Conservation (phyloP, 1,140 invertebrate genomes). For the Epicauta chinensis region DNA sequence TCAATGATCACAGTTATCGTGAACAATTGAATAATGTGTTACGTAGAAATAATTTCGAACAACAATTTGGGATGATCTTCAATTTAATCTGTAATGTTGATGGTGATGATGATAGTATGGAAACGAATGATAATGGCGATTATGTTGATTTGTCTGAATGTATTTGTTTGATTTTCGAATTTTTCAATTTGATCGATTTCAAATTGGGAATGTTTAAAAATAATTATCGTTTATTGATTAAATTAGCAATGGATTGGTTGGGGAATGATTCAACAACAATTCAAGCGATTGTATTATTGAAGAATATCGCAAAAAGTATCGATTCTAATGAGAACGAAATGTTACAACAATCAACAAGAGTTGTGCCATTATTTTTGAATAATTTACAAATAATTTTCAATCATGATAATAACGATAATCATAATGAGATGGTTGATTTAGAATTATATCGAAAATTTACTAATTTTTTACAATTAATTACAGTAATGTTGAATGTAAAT, state of each 20-base stretch:
- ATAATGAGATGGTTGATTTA: conserved; percentile 18
- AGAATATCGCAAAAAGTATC: neutral
- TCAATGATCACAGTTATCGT: conserved; percentile 44
- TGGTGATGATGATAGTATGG: no score
- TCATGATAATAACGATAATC: conserved; percentile 9
- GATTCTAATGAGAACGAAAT: conserved; percentile 2
- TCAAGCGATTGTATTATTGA: conserved; percentile 32
- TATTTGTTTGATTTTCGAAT: conserved; percentile 46
- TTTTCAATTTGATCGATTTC: conserved; percentile 44
- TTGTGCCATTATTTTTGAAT: conserved; percentile 30
- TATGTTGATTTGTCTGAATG: conserved; percentile 42
- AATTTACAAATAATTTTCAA: neutral
- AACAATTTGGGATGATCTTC: conserved; percentile 22
- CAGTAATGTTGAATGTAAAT: conserved; percentile 42
- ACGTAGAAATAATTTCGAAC: conserved; percentile 18
- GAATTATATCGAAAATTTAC: conserved; percentile 22
- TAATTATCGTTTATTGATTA: conserved; percentile 40
- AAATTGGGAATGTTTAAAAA: no score
- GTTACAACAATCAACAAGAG: conserved; percentile 23
- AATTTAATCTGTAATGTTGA: conserved; percentile 12
- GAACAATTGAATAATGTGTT: conserved; percentile 11
- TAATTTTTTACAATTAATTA: conserved; percentile 47
- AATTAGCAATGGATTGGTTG: conserved; percentile 37
- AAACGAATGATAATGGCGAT: neutral
- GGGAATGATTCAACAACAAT: conserved; percentile 31